Evolutionary conservation across 1,140 invertebrate species (phyloP).

Genomic region (Phymorhynchus buccinoides): DNA sequence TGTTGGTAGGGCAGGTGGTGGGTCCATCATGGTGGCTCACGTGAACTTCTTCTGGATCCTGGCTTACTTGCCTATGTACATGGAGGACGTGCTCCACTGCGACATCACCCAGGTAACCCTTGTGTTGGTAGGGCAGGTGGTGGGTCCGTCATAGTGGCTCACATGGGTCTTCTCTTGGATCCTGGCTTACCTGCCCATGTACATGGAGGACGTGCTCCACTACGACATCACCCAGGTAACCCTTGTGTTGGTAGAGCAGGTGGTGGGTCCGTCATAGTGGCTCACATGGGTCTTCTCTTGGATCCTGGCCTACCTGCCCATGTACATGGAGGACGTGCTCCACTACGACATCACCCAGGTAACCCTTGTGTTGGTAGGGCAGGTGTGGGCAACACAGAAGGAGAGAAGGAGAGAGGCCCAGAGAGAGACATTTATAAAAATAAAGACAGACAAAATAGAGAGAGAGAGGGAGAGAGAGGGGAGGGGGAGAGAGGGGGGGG

Average conservation of each 20-base stretch:
- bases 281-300: constrained; percentile 94
- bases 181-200: constrained; percentile 91
- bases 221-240: constrained; percentile 86
- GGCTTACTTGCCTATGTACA: constrained; percentile 91
- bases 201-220: constrained; percentile 89
- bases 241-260: too few species aligned
- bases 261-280: constrained; percentile 91
- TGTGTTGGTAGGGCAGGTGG: too few species aligned
- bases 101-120: constrained; percentile 84
- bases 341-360: constrained; percentile 88
- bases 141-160: constrained; percentile 90
- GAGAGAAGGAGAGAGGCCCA: too few species aligned
- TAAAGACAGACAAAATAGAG: too few species aligned
- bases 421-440: too few species aligned
- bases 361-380: too few species aligned
- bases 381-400: too few species aligned
- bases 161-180: constrained; percentile 94
- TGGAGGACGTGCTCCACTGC: constrained; percentile 88
- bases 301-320: constrained; percentile 90
- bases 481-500: too few species aligned
- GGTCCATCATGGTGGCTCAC: constrained; percentile 90
- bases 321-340: constrained; percentile 91
- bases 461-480: too few species aligned
- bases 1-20: too few species aligned
- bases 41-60: constrained; percentile 89